Evolutionary conservation across 2,888 invertebrate genomes (phyloP).

Genomic region (Escarpia spicata): DNA sequence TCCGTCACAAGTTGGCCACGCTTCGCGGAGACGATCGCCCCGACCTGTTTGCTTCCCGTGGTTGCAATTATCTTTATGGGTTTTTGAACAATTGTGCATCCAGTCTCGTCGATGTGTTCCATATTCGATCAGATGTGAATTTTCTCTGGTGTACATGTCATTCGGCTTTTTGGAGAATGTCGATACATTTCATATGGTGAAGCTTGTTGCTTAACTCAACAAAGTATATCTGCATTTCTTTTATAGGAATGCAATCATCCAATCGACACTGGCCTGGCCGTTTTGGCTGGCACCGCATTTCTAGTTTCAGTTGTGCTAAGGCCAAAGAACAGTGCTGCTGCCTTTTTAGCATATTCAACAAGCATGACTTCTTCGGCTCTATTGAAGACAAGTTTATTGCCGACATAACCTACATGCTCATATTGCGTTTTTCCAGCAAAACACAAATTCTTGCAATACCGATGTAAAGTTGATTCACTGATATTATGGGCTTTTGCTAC

Average conservation of each 20-base stretch:
- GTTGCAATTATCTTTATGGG: slow-evolving; percentile 20
- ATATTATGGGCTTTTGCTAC: background rate
- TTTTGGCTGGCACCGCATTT: background rate
- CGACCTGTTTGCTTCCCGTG: slow-evolving; percentile 23
- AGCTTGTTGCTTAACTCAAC: background rate
- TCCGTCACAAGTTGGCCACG: slow-evolving; percentile 26
- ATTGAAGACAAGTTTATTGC: background rate
- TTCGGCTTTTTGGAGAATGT: background rate
- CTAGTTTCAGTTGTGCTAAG: background rate
- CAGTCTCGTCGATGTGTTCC: background rate
- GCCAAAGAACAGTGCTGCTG: background rate
- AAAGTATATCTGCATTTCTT: background rate
- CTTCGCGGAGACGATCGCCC: slow-evolving; percentile 22
- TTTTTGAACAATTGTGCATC: slow-evolving; percentile 23
- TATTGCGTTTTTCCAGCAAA: background rate
- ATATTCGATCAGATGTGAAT: background rate
- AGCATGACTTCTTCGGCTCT: background rate
- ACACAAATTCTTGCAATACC: no score
- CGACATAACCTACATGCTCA: background rate
- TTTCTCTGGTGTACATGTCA: background rate
- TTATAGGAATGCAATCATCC: background rate
- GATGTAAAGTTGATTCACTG: no score
- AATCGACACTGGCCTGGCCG: background rate
- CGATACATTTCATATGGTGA: background rate
- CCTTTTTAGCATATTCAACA: background rate